Percentiles rank a stretch among this genome's conserved stretches.
These are phyloP conservation scores for Bos taurus DNA, from an alignment of 2,113 vertebrate species.

Conservation along the genomic window DNA sequence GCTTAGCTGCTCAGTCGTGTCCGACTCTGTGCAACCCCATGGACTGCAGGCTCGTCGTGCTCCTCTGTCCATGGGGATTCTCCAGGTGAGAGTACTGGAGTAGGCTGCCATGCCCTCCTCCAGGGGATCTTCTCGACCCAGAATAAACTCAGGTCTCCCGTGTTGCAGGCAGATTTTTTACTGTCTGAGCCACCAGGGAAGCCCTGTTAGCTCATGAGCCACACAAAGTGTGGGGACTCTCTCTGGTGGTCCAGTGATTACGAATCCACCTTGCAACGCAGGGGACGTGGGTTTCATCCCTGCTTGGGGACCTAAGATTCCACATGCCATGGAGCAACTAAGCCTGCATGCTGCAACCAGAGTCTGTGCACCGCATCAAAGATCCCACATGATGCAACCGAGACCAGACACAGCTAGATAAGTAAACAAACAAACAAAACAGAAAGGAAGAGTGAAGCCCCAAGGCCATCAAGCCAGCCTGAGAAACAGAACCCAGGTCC, in stretches of 20 bases:
- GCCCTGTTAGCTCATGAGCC: neutral
- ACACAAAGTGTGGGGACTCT: neutral
- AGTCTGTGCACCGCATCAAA: neutral
- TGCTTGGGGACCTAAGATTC: neutral
- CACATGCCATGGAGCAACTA: neutral
- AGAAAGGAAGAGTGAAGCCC: neutral
- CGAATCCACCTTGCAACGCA: rapidly evolving
- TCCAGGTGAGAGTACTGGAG: neutral
- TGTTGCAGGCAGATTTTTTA: neutral
- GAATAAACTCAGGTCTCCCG: neutral
- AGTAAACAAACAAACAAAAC: neutral
- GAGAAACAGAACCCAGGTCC: neutral
- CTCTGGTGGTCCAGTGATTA: neutral
- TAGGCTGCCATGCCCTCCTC: neutral
- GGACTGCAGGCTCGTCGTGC: neutral
- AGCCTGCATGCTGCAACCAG: neutral
- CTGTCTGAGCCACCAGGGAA: neutral
- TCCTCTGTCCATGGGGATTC: neutral
- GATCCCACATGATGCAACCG: neutral
- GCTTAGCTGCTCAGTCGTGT: neutral
- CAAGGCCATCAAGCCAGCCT: neutral
- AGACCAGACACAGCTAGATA: neutral
- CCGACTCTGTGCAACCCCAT: neutral
- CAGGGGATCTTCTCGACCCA: neutral
- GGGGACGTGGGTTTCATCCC: neutral